Evolutionary conservation across 2,797 vertebrate genomes (phyloP), one percentile per base, ranked within the genome.

Genomic region (Gobionotothen gibberifrons): DNA sequence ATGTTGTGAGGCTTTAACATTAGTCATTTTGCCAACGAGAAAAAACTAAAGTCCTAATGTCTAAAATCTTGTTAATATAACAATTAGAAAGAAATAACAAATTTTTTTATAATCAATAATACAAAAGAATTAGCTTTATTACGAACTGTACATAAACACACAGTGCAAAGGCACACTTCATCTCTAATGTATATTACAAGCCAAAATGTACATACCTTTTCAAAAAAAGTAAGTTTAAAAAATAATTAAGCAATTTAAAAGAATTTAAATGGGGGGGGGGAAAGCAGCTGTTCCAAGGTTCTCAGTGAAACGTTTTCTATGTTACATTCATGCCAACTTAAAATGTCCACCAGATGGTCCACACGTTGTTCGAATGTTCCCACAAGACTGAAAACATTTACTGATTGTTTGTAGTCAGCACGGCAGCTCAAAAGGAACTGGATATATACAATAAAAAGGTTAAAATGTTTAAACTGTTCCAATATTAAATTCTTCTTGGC

Each of bases 81-180:
- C 43, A 69, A 56, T 82, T 69, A 57, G 26, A 85, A 80, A 82
- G 68, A 81, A 79, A 72, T 71, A 65, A 51, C 15, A 75, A 15
- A 63, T 64, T 78, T 73, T 73, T 80, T 73, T 83, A 81, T 86
- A 87, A 90, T 91, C 87, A 94, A 94, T 89, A 91, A 94, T 92
- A 94, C 92, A 93, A 93, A 92, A 93, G 83, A 86, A 93, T 94
- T 91, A 90, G 85, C 89, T 94, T 94, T 95, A 94, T 94, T 95
- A 94, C 78, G 79, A 94, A 95, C 93, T 95, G 93, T 95, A 95
- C 94, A 95, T 92, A 90, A 93, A 94, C 91, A 92, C 88, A 90
- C 85, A 84, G 93, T 93, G 93, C 93, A 93, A 94, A 92, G 89
- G 92, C 92, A 93, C 92, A 86, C 87, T 81, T 90, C 63, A 84